These are phyloP conservation scores for Thereva nobilitata DNA, from an alignment of 2,888 invertebrate species.

Conservation along the genomic window DNA sequence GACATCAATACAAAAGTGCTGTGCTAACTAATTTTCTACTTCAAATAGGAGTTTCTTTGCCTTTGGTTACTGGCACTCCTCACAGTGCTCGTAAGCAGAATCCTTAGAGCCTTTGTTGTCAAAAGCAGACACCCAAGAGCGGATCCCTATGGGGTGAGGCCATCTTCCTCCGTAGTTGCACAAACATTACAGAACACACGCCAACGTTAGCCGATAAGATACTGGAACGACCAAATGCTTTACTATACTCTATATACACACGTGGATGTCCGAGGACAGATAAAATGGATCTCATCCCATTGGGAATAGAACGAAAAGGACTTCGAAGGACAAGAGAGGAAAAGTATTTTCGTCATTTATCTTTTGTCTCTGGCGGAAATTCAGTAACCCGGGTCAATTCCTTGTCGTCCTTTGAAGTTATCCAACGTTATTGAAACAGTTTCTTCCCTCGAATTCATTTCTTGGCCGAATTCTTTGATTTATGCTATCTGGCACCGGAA, in stretches of 20 bases:
- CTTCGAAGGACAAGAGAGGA: neutral
- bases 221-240: neutral
- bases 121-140: conserved; percentile 15
- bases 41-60: no score
- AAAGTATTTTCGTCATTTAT: conserved; percentile 11
- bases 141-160: neutral
- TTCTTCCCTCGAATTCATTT: neutral
- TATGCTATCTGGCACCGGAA: neutral
- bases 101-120: conserved; percentile 13
- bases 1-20: no score
- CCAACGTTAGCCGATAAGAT: no score
- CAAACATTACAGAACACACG: neutral
- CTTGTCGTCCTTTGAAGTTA: neutral
- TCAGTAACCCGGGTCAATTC: conserved; percentile 8
- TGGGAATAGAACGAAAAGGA: neutral
- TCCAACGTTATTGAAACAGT: neutral
- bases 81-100: conserved; percentile 1
- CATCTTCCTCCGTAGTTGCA: neutral
- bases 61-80: no score
- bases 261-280: neutral
- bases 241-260: neutral
- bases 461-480: conserved; percentile 1
- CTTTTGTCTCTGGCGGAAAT: conserved; percentile 13
- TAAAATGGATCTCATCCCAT: neutral
- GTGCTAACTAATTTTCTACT: no score